phyloP scores from a whole-genome alignment of 1,140 invertebrate species.

The Lordiphosa collinella region DNA sequence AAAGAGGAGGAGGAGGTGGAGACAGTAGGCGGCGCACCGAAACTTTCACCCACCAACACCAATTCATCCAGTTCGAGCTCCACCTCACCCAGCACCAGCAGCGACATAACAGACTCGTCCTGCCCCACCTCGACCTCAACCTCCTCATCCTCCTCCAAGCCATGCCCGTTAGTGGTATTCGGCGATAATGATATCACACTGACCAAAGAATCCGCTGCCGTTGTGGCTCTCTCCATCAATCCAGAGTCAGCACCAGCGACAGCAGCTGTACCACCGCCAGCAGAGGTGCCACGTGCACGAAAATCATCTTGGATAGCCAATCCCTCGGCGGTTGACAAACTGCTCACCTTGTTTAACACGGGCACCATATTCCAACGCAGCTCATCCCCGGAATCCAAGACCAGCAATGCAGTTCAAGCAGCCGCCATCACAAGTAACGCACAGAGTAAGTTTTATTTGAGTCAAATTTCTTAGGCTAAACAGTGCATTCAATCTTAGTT shows the following conservation, averaged over 20 bases:
- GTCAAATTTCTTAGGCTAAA: no score
- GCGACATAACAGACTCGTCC: conserved; percentile 30
- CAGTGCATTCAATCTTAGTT: no score
- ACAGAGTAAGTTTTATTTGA: conserved; percentile 38
- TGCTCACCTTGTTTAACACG: conserved; percentile 82
- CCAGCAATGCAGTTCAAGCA: conserved; percentile 9
- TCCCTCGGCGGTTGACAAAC: conserved; percentile 81
- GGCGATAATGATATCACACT: conserved; percentile 74
- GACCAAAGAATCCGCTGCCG: conserved; percentile 62
- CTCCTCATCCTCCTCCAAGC: conserved; percentile 11
- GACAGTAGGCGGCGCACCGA: conserved; percentile 9
- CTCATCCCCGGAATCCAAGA: conserved; percentile 64
- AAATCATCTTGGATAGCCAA: conserved; percentile 82
- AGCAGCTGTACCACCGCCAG: conserved; percentile 38
- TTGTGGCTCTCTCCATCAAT: conserved; percentile 42
- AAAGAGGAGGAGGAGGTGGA: conserved; percentile 2
- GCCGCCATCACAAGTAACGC: conserved; percentile 32
- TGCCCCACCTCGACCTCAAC: neutral
- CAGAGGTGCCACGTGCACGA: conserved; percentile 67
- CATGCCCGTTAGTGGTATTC: conserved; percentile 70
- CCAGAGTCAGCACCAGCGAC: conserved; percentile 8
- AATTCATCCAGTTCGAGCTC: conserved; percentile 54
- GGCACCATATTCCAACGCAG: conserved; percentile 80
- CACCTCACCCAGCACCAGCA: conserved; percentile 42
- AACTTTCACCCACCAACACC: conserved; percentile 39